Evolutionary conservation across 2,888 invertebrate species (phyloP).

Genomic region (Malthinus seriepunctatus): DNA sequence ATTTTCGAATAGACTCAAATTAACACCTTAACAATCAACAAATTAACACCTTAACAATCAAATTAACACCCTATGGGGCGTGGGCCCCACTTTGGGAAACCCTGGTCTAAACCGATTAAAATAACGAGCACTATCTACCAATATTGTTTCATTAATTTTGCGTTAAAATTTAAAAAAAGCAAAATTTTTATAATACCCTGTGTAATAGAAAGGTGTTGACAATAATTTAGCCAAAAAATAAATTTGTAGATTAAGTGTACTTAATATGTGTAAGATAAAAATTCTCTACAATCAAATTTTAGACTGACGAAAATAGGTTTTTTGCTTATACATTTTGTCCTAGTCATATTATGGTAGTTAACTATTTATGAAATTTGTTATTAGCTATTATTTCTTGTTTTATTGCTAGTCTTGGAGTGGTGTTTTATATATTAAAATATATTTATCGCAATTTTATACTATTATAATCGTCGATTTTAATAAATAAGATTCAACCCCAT

Average conservation of each 20-base stretch:
- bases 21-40: too few relatives aligned
- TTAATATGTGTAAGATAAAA: background rate
- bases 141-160: too few relatives aligned
- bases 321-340: slow-evolving; percentile 37
- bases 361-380: background rate
- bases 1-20: too few relatives aligned
- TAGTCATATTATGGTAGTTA: slow-evolving; percentile 39
- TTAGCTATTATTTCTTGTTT: slow-evolving; percentile 3
- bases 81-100: too few relatives aligned
- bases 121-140: too few relatives aligned
- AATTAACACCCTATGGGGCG: too few relatives aligned
- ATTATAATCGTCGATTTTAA: background rate
- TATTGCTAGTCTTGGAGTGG: slow-evolving; percentile 5
- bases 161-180: too few relatives aligned
- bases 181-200: background rate
- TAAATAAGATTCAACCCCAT: background rate
- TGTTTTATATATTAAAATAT: background rate
- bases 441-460: slow-evolving; percentile 6
- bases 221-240: slow-evolving; percentile 22
- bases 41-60: too few relatives aligned
- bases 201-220: slow-evolving; percentile 2
- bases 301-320: slow-evolving; percentile 31
- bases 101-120: too few relatives aligned
- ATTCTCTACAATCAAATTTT: slow-evolving; percentile 26
- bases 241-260: background rate